These are phyloP conservation scores for Etheostoma spectabile DNA, from an alignment of 2,113 vertebrate genomes.

Conservation along the genomic window DNA sequence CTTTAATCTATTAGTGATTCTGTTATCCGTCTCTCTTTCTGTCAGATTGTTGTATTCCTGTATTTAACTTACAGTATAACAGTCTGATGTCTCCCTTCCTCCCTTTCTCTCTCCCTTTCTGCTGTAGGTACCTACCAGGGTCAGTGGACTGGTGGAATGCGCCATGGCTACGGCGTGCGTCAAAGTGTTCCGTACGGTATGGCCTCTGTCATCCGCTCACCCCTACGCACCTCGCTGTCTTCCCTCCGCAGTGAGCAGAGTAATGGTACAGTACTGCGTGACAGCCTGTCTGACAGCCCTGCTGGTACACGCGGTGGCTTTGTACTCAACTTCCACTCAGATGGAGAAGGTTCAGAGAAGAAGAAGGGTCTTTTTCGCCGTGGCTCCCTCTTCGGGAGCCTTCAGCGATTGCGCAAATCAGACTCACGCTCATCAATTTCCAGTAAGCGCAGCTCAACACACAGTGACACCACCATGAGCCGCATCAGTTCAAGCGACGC, in stretches of 20 bases:
- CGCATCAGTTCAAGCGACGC: conserved; percentile 96
- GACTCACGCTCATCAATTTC: conserved; percentile 96
- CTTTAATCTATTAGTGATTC: no score
- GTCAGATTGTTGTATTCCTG: not conserved
- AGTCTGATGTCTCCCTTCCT: not conserved
- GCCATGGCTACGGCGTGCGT: conserved; percentile 95
- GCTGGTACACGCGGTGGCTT: conserved; percentile 94
- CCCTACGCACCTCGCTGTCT: conserved; percentile 92
- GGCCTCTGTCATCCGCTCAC: conserved; percentile 96
- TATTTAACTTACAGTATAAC: not conserved
- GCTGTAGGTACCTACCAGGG: conserved; percentile 94
- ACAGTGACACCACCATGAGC: conserved; percentile 94
- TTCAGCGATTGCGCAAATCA: conserved; percentile 91
- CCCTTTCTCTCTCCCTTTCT: not conserved
- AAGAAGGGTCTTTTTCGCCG: conserved; percentile 95
- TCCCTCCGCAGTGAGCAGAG: conserved; percentile 96
- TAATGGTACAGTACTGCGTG: conserved; percentile 91
- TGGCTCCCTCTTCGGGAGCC: conserved; percentile 94
- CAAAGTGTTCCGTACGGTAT: conserved; percentile 97
- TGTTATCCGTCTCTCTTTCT: not conserved
- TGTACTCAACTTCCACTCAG: conserved; percentile 94
- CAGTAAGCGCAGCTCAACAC: conserved; percentile 95
- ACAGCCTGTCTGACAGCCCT: conserved; percentile 87
- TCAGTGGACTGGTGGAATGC: conserved; percentile 97
- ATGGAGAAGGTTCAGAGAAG: conserved; percentile 87